Conservation (phyloP, 1,140 invertebrate species). For the Apis florea region DNA sequence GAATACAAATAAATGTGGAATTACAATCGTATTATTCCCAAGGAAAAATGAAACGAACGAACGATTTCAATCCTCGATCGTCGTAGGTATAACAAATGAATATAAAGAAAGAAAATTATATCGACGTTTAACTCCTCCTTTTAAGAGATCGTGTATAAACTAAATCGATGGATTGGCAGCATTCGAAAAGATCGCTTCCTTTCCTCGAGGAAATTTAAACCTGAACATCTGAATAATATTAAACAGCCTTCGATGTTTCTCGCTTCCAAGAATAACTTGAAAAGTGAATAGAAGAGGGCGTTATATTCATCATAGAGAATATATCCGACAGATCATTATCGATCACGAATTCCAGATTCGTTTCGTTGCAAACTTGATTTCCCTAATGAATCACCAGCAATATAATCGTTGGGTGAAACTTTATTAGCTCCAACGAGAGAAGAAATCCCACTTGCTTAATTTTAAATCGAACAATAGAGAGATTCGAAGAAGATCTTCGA, state of each 20-base stretch:
- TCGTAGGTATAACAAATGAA: too few relatives aligned
- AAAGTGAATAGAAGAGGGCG: background rate
- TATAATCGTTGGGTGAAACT: background rate
- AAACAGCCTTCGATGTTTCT: constrained; percentile 1
- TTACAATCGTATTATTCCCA: too few relatives aligned
- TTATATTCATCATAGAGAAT: too few relatives aligned
- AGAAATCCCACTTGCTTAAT: background rate
- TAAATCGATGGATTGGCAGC: too few relatives aligned
- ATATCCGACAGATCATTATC: background rate
- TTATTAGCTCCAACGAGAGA: background rate
- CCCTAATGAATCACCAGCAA: background rate
- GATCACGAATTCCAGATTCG: background rate
- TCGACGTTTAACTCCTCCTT: too few relatives aligned
- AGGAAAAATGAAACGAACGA: too few relatives aligned
- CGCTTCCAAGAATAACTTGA: background rate
- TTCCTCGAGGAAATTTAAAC: background rate
- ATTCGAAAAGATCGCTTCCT: too few relatives aligned
- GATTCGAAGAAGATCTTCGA: too few relatives aligned
- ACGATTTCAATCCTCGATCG: too few relatives aligned
- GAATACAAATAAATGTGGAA: too few relatives aligned
- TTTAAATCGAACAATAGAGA: background rate
- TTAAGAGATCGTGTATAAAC: too few relatives aligned
- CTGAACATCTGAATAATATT: background rate
- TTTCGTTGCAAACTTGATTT: background rate
- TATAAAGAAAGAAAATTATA: too few relatives aligned